A percentile compares a stretch with the other conserved stretches of the same genome.
phyloP scores from a whole-genome alignment of 1,140 invertebrate species.

The Sweltsa coloradensis region DNA sequence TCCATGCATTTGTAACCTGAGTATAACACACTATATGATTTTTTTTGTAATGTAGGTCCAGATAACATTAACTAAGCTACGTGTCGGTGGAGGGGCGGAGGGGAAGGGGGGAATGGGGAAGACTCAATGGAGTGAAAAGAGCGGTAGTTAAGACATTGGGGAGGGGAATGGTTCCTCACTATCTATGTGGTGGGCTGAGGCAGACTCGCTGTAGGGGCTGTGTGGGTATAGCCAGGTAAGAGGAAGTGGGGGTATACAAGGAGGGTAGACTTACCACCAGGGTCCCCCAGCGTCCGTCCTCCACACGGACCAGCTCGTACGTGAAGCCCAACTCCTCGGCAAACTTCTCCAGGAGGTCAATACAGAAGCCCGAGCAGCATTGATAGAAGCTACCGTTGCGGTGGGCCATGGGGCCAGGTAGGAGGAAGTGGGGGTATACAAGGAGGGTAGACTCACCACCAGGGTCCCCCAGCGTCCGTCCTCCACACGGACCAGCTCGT shows the following conservation, averaged over 20 bases:
- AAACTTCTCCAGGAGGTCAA: constrained; percentile 43
- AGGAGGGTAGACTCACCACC: constrained; percentile 1
- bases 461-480: constrained; percentile 42
- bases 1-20: too few species aligned
- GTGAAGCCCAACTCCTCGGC: constrained; percentile 43
- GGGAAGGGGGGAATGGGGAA: too few species aligned
- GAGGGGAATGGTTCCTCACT: too few species aligned
- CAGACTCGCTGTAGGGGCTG: too few species aligned
- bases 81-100: too few species aligned
- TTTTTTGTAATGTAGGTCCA: too few species aligned
- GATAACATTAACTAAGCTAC: too few species aligned
- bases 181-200: too few species aligned
- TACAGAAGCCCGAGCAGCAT: constrained; percentile 52
- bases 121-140: too few species aligned
- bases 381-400: constrained; percentile 27
- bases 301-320: constrained; percentile 42
- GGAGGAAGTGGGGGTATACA: neutral
- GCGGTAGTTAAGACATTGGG: too few species aligned
- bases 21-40: too few species aligned
- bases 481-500: constrained; percentile 41
- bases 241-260: neutral
- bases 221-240: too few species aligned
- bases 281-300: constrained; percentile 43
- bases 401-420: constrained; percentile 1
- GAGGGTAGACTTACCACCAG: constrained; percentile 3